Evolutionary conservation across 2,797 vertebrate genomes (phyloP), one percentile per base, ranked within the genome.

Genomic region (Remorina albescens): DNA sequence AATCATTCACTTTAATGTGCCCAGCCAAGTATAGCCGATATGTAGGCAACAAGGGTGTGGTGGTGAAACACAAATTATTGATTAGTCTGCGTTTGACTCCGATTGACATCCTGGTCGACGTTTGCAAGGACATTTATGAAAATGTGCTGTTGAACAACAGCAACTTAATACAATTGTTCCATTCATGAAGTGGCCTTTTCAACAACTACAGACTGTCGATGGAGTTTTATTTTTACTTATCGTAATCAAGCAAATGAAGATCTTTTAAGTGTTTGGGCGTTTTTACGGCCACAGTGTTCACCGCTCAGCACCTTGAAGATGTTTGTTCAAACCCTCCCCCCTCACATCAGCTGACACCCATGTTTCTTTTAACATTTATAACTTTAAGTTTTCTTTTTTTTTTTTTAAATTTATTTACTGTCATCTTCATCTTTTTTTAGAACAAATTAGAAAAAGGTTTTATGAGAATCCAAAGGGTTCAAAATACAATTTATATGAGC

Each of bases 1-100:
- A 85, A 86, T 88, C 60, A 67, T 50, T 89, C 67, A 67, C 21
- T 84, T 37, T 76, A 83, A 86, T 87, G 86, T 81, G 47, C 21
- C 10, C 8, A 1, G 83, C 74, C 68, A 47, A 75, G 84, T 81
- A 26, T 64, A 74, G 79, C 67, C 49, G 0, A 23, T 0, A 44
- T 68, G 21, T 34, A 67, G 34, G 74, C 81, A 74, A 68, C 86
- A 57, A 39, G 77, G 86, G 65, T 39, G 8, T 77, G 79, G 78
- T 44, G 78, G 34, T 2, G 80, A 76, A 87, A 84, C 67, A 23
- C 59, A 83, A 76, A 62, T 74, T 6, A 85, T 78, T 71, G 78
- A 91, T 91, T 88, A 85, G 74, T 49, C 59, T 42, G 5, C 0
- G 7, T 61, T 51, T 28, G 54, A 58, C 59, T 78, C 23, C 30